A percentile compares a stretch with the other conserved stretches of the same genome.
These are phyloP conservation scores for Acrossocheilus wenchowensis DNA, from an alignment of 2,797 vertebrate genomes.

Conservation along the genomic window DNA sequence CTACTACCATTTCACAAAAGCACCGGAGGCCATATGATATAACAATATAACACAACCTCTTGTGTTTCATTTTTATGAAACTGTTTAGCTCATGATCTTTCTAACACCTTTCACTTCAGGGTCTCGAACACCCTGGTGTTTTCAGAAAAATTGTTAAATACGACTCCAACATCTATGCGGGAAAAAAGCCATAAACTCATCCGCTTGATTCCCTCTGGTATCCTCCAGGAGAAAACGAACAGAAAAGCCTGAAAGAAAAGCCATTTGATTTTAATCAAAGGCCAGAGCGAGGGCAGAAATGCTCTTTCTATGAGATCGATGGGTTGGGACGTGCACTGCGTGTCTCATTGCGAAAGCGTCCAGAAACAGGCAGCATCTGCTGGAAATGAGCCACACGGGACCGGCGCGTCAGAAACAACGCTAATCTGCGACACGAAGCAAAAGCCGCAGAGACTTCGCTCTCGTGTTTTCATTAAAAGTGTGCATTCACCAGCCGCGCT, in stretches of 20 bases:
- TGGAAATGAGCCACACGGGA: conserved; percentile 42
- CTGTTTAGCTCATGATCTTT: background rate
- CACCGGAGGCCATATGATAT: background rate
- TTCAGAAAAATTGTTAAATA: conserved; percentile 1
- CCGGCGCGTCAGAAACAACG: background rate
- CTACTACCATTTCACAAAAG: background rate
- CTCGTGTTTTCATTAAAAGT: conserved; percentile 49
- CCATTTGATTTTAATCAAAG: conserved; percentile 75
- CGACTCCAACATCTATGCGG: background rate
- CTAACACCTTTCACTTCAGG: background rate
- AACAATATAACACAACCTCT: background rate
- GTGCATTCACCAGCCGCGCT: background rate
- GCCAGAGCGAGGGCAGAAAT: conserved; percentile 71
- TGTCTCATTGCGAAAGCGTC: conserved; percentile 31
- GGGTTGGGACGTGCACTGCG: conserved; percentile 66
- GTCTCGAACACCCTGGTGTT: background rate
- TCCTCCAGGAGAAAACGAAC: conserved; percentile 20
- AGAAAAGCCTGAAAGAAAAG: conserved; percentile 65
- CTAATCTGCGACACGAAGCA: background rate
- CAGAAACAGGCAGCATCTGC: conserved; percentile 22
- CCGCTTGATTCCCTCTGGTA: conserved; percentile 39
- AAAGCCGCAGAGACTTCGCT: background rate
- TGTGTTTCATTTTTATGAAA: background rate
- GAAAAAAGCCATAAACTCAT: conserved; percentile 23
- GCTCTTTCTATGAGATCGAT: conserved; percentile 78